Evolutionary conservation across 2,888 invertebrate genomes (phyloP).

Genomic region (Podabrus alpinus): DNA sequence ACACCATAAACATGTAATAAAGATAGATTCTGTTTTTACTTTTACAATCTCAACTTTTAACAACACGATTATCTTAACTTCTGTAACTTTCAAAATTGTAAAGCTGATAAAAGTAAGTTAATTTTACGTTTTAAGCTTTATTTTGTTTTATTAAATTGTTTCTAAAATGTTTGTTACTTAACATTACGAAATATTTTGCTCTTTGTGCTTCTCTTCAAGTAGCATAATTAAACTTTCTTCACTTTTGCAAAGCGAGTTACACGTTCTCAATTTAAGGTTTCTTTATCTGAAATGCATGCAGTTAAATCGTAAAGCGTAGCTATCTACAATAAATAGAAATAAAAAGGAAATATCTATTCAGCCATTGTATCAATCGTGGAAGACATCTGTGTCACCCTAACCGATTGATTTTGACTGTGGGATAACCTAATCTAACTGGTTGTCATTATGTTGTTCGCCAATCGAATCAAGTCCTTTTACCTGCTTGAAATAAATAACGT

Average conservation of each 20-base stretch:
- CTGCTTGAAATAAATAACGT: neutral
- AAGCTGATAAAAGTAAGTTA: neutral
- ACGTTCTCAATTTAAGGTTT: neutral
- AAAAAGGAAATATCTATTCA: slow-evolving; percentile 24
- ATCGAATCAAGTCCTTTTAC: slow-evolving; percentile 18
- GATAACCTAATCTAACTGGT: slow-evolving; percentile 28
- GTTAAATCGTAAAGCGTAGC: neutral
- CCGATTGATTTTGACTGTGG: slow-evolving; percentile 28
- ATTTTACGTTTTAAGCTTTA: neutral
- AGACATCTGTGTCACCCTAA: slow-evolving; percentile 29
- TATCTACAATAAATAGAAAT: slow-evolving; percentile 19
- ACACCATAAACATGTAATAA: neutral
- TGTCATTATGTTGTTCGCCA: slow-evolving; percentile 31
- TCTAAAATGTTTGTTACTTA: neutral
- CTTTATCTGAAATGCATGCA: neutral
- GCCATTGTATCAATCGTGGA: slow-evolving; percentile 25
- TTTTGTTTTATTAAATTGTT: neutral
- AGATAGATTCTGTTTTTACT: neutral
- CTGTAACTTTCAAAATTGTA: neutral
- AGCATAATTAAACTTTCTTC: neutral
- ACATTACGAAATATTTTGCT: neutral
- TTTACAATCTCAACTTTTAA: neutral
- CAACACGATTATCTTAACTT: neutral
- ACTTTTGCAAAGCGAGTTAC: neutral
- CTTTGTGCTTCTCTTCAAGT: neutral